Evolutionary conservation across 2,113 vertebrate genomes (phyloP), one percentile per base, ranked within the genome.

Genomic region (Poeciliopsis retropinna): DNA sequence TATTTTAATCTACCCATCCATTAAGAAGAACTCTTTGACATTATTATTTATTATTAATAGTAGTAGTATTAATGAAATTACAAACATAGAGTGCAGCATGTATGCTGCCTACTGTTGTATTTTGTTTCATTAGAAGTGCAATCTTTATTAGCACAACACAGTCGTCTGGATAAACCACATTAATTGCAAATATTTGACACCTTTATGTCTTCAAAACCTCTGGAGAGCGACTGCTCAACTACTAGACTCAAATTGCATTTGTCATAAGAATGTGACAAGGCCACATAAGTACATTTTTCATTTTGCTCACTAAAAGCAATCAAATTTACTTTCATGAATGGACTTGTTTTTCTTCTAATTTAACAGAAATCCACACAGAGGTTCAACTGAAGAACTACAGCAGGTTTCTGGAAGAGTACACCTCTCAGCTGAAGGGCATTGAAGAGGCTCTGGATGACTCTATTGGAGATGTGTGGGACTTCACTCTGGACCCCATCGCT

Each of bases 381-480:
- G 98, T 99, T 69, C 98, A 99, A 3, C 88, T 99, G 87, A 99
- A 99, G 94, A 99, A 96, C 90, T 99, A 99, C 9, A 95, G 94
- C 57, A 98, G 92, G 90, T 99, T 99, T 89, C 94, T 99, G 82
- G 97, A 97, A 65, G 98, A 98, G 0, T 99, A 99, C 83, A 96
- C 96, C 0, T 96, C 96, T 80, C 98, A 99, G 31, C 92, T 99
- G 72, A 96, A 94, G 88, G 97, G 97, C 72, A 97, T 96, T 76
- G 97, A 99, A 80, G 96, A 99, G 64, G 98, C 98, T 8, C 85
- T 99, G 88, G 98, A 99, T 88, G 97, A 98, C 72, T 96, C 97
- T 30, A 89, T 98, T 28, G 98, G 98, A 88, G 98, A 99, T 87
- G 97, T 99, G 64, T 99, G 98, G 98, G 98, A 99, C 92, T 99